Evolutionary conservation across 2,797 vertebrate genomes (phyloP).

Genomic region (Paedocypris micromegethes): DNA sequence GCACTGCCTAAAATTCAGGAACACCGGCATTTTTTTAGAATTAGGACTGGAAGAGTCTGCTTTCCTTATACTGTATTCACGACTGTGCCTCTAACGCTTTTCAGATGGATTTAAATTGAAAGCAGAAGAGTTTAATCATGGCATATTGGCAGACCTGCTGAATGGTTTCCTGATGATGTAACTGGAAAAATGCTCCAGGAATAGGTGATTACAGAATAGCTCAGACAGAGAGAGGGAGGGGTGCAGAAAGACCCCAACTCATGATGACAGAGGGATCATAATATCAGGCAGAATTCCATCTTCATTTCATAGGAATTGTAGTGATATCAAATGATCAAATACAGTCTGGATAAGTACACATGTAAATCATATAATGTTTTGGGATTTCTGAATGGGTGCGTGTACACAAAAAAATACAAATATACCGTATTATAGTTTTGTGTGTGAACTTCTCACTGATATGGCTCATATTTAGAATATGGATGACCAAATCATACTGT

Average conservation of each 20-base stretch:
- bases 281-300: too few relatives aligned
- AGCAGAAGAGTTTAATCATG: constrained; percentile 66
- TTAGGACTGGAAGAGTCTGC: constrained; percentile 26
- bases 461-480: too few relatives aligned
- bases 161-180: constrained; percentile 75
- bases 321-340: too few relatives aligned
- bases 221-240: constrained; percentile 36
- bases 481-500: too few relatives aligned
- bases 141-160: constrained; percentile 59
- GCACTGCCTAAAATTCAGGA: constrained; percentile 32
- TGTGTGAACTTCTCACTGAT: too few relatives aligned
- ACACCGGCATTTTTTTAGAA: constrained; percentile 3
- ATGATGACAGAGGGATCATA: constrained; percentile 17
- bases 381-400: too few relatives aligned
- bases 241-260: constrained; percentile 48
- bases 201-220: constrained; percentile 72
- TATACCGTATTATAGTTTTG: too few relatives aligned
- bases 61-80: constrained; percentile 22
- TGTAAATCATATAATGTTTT: too few relatives aligned
- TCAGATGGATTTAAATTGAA: constrained; percentile 67
- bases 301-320: too few relatives aligned
- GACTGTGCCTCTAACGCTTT: constrained; percentile 55
- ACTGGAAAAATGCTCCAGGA: constrained; percentile 74
- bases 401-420: too few relatives aligned
- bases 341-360: too few relatives aligned